Evolutionary conservation across 2,888 invertebrate genomes (phyloP), one percentile per base, ranked within the genome.

Genomic region (Thysanoteuthis rhombus): DNA sequence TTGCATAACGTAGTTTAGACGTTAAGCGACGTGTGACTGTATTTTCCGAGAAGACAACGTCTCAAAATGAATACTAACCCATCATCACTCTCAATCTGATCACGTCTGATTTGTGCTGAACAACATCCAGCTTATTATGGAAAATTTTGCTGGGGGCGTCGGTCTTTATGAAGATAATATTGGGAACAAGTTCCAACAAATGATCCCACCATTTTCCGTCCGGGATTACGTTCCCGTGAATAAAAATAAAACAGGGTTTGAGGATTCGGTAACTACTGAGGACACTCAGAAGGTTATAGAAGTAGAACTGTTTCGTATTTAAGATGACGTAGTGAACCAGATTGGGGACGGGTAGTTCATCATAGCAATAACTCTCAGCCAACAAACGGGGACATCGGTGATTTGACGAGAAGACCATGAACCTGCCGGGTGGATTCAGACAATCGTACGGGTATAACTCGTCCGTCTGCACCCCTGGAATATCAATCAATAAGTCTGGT

Each of bases 241-340:
- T 93, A 45, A 96, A 75, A 58, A 96, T 95, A 92, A 95, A 93
- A 94, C 96, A 96, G 8, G 96, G 96, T 39, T 95, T 94, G 39
- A 95, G 94, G 45, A 94, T 94, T 90, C 95, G 95, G 91, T 94
- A 94, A n/a, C 94, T 95, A 93, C 96, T 96, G 19, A 95, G 94
- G n/a, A 95, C 94, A 93, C 95, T 95, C 28, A 96, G 94, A 92
- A 95, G 95, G 89, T 95, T 94, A 40, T 95, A 94, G 52, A 96
- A 95, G 39, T 95, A 94, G 92, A 96, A 94, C 25, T 95, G 94
- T 40, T 94, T 94, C 36, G 94, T 95, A 19, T 95, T 95, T 92
- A 95, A 95, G 95, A 95, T 95, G 16, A 96, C 95, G 89, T 95
- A 96, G 93, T 96, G 96, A 12, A 95, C 95, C 22, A 96, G 94